Conservation (phyloP, 1,140 invertebrate species). For the Dinoponera quadriceps region DNA sequence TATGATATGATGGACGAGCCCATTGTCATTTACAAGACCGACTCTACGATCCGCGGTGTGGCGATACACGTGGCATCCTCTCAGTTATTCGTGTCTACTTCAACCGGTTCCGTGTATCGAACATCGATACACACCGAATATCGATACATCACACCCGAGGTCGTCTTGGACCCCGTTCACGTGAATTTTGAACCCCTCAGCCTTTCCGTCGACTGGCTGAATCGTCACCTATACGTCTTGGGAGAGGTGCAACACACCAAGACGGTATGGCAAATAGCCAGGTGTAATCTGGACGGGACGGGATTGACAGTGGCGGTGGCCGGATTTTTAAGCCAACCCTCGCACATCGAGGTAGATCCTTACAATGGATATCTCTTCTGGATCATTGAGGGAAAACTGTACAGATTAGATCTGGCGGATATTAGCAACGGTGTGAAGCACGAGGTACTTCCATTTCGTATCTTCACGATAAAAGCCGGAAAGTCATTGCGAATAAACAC, state of each 20-base stretch:
- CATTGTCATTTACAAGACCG: conserved; percentile 86
- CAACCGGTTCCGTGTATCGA: conserved; percentile 87
- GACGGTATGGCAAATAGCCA: conserved; percentile 90
- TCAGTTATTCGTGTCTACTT: conserved; percentile 91
- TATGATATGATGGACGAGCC: conserved; percentile 89
- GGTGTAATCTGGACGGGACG: conserved; percentile 90
- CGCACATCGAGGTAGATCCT: conserved; percentile 95
- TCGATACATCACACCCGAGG: conserved; percentile 80
- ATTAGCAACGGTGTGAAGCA: conserved; percentile 89
- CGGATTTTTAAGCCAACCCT: conserved; percentile 88
- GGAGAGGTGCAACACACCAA: conserved; percentile 87
- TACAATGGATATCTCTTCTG: conserved; percentile 97
- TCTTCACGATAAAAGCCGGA: no score
- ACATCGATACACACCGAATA: conserved; percentile 84
- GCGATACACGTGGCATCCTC: conserved; percentile 90
- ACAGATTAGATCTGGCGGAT: conserved; percentile 91
- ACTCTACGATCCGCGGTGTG: conserved; percentile 86
- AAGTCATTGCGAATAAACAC: no score
- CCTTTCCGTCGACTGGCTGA: conserved; percentile 95
- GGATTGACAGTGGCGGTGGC: conserved; percentile 89
- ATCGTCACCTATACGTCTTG: conserved; percentile 92
- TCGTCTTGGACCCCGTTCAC: conserved; percentile 87
- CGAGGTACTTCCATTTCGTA: conserved; percentile 80
- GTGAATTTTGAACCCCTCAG: conserved; percentile 88
- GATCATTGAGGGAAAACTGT: conserved; percentile 90